phyloP scores from a whole-genome alignment of 35 echinoderm and acorn worm species.

The Amphiura filiformis region DNA sequence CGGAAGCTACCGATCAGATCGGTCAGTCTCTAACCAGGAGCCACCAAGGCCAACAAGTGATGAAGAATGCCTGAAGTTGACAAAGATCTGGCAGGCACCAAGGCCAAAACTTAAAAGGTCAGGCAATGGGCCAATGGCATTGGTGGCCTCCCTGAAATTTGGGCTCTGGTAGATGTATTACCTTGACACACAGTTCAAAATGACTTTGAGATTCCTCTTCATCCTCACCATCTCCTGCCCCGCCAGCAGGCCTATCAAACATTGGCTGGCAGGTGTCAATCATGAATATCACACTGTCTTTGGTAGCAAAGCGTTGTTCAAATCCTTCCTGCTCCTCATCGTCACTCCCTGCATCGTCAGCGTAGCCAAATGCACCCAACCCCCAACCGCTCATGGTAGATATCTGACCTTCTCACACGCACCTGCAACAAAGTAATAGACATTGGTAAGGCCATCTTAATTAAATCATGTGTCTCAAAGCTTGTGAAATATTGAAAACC shows the following conservation, averaged over 20 bases:
- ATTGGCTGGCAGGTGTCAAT: constrained; percentile 75
- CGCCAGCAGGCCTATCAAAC: constrained; percentile 62
- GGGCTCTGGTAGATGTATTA: constrained; percentile 15
- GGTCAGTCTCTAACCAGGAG: too few species aligned
- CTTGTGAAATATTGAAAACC: too few species aligned
- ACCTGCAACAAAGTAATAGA: too few species aligned
- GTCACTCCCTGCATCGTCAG: constrained; percentile 59
- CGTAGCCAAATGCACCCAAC: constrained; percentile 62
- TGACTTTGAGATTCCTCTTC: too few species aligned
- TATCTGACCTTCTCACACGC: background rate
- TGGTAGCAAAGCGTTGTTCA: constrained; percentile 27
- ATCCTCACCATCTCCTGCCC: constrained; percentile 30
- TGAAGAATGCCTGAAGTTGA: too few species aligned
- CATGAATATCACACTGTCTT: constrained; percentile 85
- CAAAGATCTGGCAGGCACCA: background rate
- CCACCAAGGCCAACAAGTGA: too few species aligned
- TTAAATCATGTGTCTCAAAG: too few species aligned
- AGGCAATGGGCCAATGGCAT: background rate
- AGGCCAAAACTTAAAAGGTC: background rate
- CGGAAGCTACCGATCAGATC: too few species aligned
- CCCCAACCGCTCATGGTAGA: constrained; percentile 63
- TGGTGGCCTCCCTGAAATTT: too few species aligned
- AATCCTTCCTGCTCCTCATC: constrained; percentile 70
- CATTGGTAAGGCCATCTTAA: too few species aligned
- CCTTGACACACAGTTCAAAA: constrained; percentile 94